Evolutionary conservation across 2,113 vertebrate genomes (phyloP).

Genomic region (Cololabis saira): DNA sequence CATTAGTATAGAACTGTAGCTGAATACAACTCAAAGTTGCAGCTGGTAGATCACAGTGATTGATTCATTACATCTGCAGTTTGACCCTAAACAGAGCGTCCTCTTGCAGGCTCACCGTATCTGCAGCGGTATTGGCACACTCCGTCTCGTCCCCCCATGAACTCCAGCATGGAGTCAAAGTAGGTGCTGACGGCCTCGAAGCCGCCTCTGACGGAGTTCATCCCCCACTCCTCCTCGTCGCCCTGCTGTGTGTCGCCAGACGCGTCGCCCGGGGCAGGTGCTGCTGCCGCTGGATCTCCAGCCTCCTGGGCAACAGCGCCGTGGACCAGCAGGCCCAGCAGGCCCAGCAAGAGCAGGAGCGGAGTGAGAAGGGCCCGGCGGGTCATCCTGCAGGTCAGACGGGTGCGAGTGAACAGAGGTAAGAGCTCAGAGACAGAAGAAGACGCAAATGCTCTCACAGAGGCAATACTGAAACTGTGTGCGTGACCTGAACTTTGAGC

Average conservation of each 20-base stretch:
- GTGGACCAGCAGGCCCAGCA: conserved; percentile 72
- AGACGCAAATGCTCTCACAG: conserved; percentile 13
- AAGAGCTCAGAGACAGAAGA: not conserved
- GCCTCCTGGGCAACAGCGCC: conserved; percentile 50
- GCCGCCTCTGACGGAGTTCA: conserved; percentile 85
- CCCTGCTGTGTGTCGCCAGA: conserved; percentile 15
- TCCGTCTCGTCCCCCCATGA: conserved; percentile 91
- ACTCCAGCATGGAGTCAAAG: conserved; percentile 92
- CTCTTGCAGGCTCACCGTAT: conserved; percentile 81
- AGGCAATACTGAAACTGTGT: conserved; percentile 31
- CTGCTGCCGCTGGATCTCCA: conserved; percentile 13
- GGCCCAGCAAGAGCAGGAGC: conserved; percentile 74
- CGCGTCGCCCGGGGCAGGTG: conserved; percentile 1
- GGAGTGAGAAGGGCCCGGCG: conserved; percentile 38
- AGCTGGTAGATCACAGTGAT: too few relatives aligned
- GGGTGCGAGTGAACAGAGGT: conserved; percentile 2
- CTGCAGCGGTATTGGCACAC: conserved; percentile 93
- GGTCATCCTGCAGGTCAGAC: conserved; percentile 54
- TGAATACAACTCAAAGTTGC: not conserved
- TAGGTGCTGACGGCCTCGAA: conserved; percentile 89
- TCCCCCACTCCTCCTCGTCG: conserved; percentile 82
- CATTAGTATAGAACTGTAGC: too few relatives aligned
- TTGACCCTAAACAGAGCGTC: not conserved
- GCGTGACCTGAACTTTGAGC: conserved; percentile 72
- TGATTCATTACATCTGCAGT: not conserved